These are phyloP conservation scores for Orientallactaga bullata DNA, from an alignment of 2,113 vertebrate genomes.

Conservation along the genomic window DNA sequence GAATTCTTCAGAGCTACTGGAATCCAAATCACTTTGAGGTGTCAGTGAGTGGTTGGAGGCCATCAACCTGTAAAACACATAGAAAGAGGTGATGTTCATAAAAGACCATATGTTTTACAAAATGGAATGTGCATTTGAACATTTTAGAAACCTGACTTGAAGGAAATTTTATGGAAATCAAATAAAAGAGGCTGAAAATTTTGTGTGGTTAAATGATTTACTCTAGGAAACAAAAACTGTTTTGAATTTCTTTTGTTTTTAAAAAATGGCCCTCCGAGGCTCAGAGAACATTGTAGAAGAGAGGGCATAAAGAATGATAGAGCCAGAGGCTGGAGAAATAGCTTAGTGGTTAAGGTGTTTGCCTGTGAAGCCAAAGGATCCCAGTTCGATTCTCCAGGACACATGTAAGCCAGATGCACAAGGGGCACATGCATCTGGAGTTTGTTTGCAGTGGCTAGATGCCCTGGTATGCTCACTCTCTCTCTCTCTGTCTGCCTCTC, in stretches of 20 bases:
- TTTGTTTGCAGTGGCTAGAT: too few relatives aligned
- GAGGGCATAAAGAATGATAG: too few relatives aligned
- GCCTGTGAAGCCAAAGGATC: too few relatives aligned
- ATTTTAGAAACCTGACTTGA: background rate
- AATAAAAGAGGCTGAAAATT: background rate
- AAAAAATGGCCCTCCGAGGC: background rate
- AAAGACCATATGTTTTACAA: background rate
- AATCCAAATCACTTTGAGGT: conserved; percentile 87
- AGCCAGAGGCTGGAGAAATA: too few relatives aligned
- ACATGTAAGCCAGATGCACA: too few relatives aligned
- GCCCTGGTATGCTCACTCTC: too few relatives aligned
- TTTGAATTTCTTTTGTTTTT: background rate
- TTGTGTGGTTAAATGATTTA: background rate
- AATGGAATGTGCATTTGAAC: conserved; percentile 17
- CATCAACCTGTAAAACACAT: conserved; percentile 83
- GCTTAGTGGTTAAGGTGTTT: too few relatives aligned
- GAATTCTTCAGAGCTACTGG: conserved; percentile 88
- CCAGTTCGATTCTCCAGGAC: too few relatives aligned
- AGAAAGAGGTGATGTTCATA: background rate
- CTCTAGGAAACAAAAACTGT: background rate
- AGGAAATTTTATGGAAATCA: background rate
- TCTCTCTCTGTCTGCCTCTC: too few relatives aligned
- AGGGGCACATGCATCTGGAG: too few relatives aligned
- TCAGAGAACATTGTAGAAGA: too few relatives aligned
- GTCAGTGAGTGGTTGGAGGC: conserved; percentile 81